Evolutionary conservation across 2,888 invertebrate genomes (phyloP), one percentile per base, ranked within the genome.

Genomic region (Holacanthella duospinosa): DNA sequence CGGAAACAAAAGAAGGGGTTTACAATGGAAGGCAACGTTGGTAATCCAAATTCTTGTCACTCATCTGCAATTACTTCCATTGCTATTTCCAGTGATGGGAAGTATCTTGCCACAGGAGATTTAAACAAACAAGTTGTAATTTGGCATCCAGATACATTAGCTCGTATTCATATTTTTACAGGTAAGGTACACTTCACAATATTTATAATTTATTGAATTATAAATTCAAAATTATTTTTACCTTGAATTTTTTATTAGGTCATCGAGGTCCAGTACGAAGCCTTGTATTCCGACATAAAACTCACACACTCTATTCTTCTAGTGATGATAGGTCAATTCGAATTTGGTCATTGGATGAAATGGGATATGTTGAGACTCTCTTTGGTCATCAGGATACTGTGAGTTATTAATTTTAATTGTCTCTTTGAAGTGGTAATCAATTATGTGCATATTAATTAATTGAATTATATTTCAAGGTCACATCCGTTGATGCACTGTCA

Each of bases 301-400:
- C 89, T 2, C 91, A 93, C 78, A 87, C 88, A 60, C 80, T 97
- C 64, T 96, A 78, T 74, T 81, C 80, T 72, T 75, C 77, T 54
- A 80, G 81, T 4, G 74, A 75, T 62, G 82, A 82, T 71, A 74
- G 77, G 62, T 76, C 78, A 53, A 69, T 75, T 12, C 64, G 73
- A 83, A 76, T 94, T 63, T 99, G 97, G 97, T 91, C 90, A 70
- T 79, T 96, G 61, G 91, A 93, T 79, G 95, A 97, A 77, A 89
- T 94, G 90, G 87, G 89, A 1, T 96, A 94, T 78, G 88, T 95
- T 12, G 96, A 97, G 80, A 91, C 92, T 60, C 80, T 96, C 59
- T 72, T 65, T 57, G 12, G n/a, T 26, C 71, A 68, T 64, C 67
- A 71, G 55, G 70, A 67, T 58, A 27, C 64, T 1, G 67, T 68